Percentiles rank a stretch among this genome's conserved stretches.
Evolutionary conservation across 2,888 invertebrate species (phyloP).

Genomic region (Tetramorium bicarinatum): DNA sequence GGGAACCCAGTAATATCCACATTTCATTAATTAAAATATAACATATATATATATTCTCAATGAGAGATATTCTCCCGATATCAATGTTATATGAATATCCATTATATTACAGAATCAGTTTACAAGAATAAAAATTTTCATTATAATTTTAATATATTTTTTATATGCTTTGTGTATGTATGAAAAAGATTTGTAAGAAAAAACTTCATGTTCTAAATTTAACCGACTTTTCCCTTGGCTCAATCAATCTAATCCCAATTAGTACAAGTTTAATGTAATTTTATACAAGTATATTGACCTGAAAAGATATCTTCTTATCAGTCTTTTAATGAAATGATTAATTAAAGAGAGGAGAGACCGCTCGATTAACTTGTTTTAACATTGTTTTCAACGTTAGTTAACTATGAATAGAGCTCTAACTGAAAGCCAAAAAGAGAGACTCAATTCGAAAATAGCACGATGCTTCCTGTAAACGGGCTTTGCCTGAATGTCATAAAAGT

Average conservation of each 20-base stretch:
- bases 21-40: slow-evolving; percentile 34
- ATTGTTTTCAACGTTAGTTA: background rate
- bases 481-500: slow-evolving; percentile 5
- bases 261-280: background rate
- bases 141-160: slow-evolving; percentile 15
- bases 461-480: slow-evolving; percentile 19
- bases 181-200: background rate
- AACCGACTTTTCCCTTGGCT: background rate
- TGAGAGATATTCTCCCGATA: background rate
- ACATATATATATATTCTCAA: slow-evolving; percentile 4
- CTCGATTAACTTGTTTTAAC: background rate
- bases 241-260: background rate
- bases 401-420: background rate
- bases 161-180: background rate
- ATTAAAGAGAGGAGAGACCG: background rate
- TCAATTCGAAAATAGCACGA: background rate
- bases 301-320: background rate
- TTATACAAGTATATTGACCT: slow-evolving; percentile 5
- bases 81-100: background rate
- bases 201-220: background rate
- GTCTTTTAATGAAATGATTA: background rate
- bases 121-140: slow-evolving; percentile 10
- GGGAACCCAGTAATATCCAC: slow-evolving; percentile 2
- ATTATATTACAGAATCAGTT: background rate
- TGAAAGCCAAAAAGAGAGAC: slow-evolving; percentile 28